Conservation (phyloP, 2,888 invertebrate genomes). For the Galerucella nymphaeae region DNA sequence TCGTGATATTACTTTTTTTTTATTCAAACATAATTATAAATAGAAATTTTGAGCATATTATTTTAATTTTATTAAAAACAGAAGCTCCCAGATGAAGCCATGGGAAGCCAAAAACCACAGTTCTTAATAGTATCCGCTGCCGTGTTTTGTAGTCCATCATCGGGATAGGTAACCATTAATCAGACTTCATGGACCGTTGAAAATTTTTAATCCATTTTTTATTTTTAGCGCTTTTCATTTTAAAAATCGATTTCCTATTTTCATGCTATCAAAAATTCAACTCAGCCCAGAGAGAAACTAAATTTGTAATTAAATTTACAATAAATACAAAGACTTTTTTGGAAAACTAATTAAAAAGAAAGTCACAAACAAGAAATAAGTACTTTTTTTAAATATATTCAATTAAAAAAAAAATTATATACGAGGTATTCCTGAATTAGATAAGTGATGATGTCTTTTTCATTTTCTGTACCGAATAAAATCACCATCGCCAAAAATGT, state of each 20-base stretch:
- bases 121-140: conserved; percentile 5
- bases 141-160: conserved; percentile 18
- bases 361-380: too few species aligned
- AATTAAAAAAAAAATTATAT: too few species aligned
- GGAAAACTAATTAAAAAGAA: too few species aligned
- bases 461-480: too few species aligned
- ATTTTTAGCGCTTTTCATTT: conserved; percentile 27
- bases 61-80: not conserved
- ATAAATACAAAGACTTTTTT: too few species aligned
- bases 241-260: conserved; percentile 17
- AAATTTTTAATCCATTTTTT: conserved; percentile 19
- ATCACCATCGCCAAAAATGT: too few species aligned
- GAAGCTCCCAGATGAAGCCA: not conserved
- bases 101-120: not conserved
- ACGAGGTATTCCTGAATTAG: too few species aligned
- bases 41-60: too few species aligned
- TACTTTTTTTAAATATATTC: too few species aligned
- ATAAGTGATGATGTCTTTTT: too few species aligned
- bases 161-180: conserved; percentile 22
- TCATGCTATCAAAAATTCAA: conserved; percentile 20
- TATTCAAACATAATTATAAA: too few species aligned
- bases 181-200: conserved; percentile 18
- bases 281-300: conserved; percentile 2
- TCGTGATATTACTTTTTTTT: too few species aligned
- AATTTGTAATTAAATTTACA: not conserved